phyloP scores from a whole-genome alignment of 1,140 invertebrate genomes.

The Drosophila arizonae region DNA sequence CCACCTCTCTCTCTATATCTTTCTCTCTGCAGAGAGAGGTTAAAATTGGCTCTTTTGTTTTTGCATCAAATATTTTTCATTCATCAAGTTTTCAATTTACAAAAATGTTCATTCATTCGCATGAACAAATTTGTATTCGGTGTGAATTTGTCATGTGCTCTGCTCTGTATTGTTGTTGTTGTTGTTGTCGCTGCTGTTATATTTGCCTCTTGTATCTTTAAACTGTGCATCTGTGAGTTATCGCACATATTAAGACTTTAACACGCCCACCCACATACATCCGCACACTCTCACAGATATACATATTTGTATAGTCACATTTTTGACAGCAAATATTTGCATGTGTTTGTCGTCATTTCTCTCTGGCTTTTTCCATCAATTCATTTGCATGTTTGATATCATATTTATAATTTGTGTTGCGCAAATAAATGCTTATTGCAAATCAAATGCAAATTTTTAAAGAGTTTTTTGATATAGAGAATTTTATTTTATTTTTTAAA shows the following conservation, averaged over 20 bases:
- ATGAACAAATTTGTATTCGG: constrained; percentile 80
- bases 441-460: constrained; percentile 55
- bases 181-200: constrained; percentile 32
- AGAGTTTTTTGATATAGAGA: constrained; percentile 13
- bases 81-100: constrained; percentile 81
- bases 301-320: constrained; percentile 10
- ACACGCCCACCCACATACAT: background rate
- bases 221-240: constrained; percentile 53
- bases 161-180: constrained; percentile 29
- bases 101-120: constrained; percentile 82
- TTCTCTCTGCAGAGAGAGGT: background rate
- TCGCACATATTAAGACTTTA: constrained; percentile 20
- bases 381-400: constrained; percentile 27
- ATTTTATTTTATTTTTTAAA: too few relatives aligned
- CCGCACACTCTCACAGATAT: background rate
- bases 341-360: background rate
- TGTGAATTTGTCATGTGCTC: constrained; percentile 80
- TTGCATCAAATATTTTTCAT: constrained; percentile 81
- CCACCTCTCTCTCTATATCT: background rate
- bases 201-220: constrained; percentile 38
- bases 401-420: constrained; percentile 49
- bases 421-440: constrained; percentile 60
- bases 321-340: constrained; percentile 5
- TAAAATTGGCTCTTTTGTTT: constrained; percentile 76
- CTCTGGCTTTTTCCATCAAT: constrained; percentile 8